Conservation (phyloP, 1,140 invertebrate species). For the Eupeodes corollae region DNA sequence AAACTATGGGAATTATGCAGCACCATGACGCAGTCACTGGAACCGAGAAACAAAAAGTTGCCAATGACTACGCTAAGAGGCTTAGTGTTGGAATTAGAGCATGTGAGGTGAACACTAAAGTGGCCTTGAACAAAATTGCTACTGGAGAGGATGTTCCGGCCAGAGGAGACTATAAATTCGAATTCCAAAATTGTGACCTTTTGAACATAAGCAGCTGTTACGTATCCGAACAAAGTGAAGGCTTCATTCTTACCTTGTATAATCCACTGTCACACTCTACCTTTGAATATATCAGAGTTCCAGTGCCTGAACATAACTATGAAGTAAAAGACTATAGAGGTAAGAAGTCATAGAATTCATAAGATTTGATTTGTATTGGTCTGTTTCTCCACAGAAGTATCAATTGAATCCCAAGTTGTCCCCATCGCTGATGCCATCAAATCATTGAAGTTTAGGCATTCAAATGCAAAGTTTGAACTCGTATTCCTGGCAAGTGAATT, state of each 20-base stretch:
- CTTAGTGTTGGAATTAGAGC: conserved; percentile 32
- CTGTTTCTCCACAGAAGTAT: conserved; percentile 4
- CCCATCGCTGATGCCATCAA: conserved; percentile 47
- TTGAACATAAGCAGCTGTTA: conserved; percentile 54
- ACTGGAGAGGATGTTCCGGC: neutral
- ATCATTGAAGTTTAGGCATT: conserved; percentile 51
- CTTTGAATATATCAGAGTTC: conserved; percentile 55
- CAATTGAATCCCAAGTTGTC: conserved; percentile 43
- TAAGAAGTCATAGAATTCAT: conserved; percentile 19
- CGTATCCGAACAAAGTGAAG: conserved; percentile 48
- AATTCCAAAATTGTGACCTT: conserved; percentile 48
- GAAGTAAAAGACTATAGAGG: conserved; percentile 46
- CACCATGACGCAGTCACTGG: conserved; percentile 85
- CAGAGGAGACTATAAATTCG: conserved; percentile 3
- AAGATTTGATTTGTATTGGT: neutral
- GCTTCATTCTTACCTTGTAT: conserved; percentile 61
- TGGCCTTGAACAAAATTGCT: conserved; percentile 15
- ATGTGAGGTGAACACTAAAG: conserved; percentile 14
- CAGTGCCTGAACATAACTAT: conserved; percentile 48
- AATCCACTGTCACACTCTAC: conserved; percentile 66
- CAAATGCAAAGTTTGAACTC: conserved; percentile 49
- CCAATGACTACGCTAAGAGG: conserved; percentile 70
- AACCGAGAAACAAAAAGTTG: conserved; percentile 86
- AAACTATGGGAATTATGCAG: conserved; percentile 68
- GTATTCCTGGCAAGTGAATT: conserved; percentile 51